A percentile compares a stretch with the other conserved stretches of the same genome.
Conservation (phyloP, 2,113 vertebrate genomes). For the Eidolon helvum region DNA sequence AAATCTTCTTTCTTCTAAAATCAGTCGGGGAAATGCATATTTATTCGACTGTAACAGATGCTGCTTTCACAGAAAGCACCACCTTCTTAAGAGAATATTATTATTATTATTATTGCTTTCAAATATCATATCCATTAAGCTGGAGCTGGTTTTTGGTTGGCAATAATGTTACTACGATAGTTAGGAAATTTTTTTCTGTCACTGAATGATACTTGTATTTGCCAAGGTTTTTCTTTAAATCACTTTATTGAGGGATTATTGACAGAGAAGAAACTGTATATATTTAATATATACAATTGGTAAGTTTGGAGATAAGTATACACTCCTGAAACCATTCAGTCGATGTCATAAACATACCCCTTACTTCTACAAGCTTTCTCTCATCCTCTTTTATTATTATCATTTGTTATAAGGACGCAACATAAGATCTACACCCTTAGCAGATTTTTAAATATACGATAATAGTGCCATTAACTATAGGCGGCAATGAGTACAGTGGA, state of each 20-base stretch:
- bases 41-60: background rate
- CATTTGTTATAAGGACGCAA: background rate
- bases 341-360: background rate
- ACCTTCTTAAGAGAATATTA: background rate
- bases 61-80: background rate
- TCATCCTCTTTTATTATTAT: background rate
- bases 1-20: background rate
- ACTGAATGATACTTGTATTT: background rate
- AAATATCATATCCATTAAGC: background rate
- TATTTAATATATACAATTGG: background rate
- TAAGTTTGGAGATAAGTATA: slow-evolving; percentile 1
- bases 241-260: background rate
- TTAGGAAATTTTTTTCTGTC: background rate
- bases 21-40: background rate
- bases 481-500: too few species aligned
- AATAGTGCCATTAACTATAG: background rate
- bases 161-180: background rate
- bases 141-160: background rate
- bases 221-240: background rate
- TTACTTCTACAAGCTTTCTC: background rate
- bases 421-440: background rate
- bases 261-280: background rate
- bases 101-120: background rate
- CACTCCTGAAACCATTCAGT: background rate
- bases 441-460: background rate